phyloP scores from a whole-genome alignment of 2,797 vertebrate genomes.

The Danio tinwini region DNA sequence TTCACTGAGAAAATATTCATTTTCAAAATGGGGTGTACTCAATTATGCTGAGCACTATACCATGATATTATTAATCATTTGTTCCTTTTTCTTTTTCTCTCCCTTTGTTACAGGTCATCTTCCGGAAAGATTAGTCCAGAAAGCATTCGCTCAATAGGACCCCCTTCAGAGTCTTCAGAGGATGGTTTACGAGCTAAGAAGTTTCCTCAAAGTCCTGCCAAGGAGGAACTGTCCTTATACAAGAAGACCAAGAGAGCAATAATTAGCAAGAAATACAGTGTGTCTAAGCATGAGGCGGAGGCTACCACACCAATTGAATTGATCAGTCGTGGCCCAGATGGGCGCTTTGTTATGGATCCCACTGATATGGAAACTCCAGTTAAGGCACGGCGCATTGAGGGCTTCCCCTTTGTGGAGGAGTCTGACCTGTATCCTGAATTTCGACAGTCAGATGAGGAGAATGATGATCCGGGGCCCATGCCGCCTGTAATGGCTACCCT shows the following conservation, averaged over 20 bases:
- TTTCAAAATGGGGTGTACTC: too few species aligned
- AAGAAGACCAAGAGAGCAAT: slow-evolving; percentile 99
- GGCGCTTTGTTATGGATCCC: slow-evolving; percentile 89
- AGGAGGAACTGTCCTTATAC: slow-evolving; percentile 94
- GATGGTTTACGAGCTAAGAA: slow-evolving; percentile 90
- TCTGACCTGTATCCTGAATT: slow-evolving; percentile 98
- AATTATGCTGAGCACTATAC: neutral
- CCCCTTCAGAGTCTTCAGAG: slow-evolving; percentile 93
- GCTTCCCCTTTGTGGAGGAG: slow-evolving; percentile 98
- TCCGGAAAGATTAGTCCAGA: slow-evolving; percentile 97
- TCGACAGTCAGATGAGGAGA: slow-evolving; percentile 97
- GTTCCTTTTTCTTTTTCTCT: slow-evolving; percentile 42
- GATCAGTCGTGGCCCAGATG: slow-evolving; percentile 92
- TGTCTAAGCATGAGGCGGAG: slow-evolving; percentile 88
- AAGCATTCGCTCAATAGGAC: slow-evolving; percentile 85
- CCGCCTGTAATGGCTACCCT: slow-evolving; percentile 90
- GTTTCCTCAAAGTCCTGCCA: slow-evolving; percentile 86
- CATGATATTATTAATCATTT: neutral
- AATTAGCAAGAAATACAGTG: slow-evolving; percentile 95
- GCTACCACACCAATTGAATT: slow-evolving; percentile 88
- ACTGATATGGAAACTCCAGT: slow-evolving; percentile 85
- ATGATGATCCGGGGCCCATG: slow-evolving; percentile 90
- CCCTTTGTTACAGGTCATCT: slow-evolving; percentile 82
- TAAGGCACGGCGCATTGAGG: slow-evolving; percentile 92
- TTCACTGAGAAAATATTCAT: too few species aligned